Base-by-base conservation (phyloP, 2,113 vertebrate genomes). In the Raja brachyura region DNA sequence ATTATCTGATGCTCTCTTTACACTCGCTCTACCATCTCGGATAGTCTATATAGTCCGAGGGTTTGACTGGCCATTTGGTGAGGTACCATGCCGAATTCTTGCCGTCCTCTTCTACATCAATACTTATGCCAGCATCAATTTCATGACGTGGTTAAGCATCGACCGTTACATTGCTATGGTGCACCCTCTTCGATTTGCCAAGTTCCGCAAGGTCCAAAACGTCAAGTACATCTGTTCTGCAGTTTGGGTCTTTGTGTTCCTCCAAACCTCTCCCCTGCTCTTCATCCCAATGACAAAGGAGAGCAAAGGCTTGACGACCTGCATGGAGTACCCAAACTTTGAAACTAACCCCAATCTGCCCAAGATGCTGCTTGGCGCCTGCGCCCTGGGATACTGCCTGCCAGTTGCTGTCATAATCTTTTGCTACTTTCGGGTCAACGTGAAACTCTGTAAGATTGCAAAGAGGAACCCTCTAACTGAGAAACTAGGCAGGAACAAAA, bases 91-190 rank as follows among this genome's bases (percentile, higher is more conserved):
- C 94, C 95, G 97, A 76, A 90, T 95, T 93, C 97, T 95, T 0
- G 96, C 97, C 0, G 95, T 98, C 54, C 88, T 97, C 0, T 97
- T 97, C 94, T 98, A 96, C 93, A 94, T 96, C 94, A 98, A 98
- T 94, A 98, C 97, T 1, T 97, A 98, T 0, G 96, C 97, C 73
- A 96, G 97, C 74, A 96, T 98, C 77, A 97, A 96, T 93, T 97
- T 98, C 95, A 97, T 97, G 97, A 97, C 96, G 39, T 98, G 97
- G 0, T 96, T 98, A 93, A 98, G 97, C 0, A 94, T 97, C 94
- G 97, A 98, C 94, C 96, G 97, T 63, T 98, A 97, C 79, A 93
- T 98, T 0, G 98, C 97, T 0, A 97, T 98, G 96, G 96, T 98
- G 81, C 95, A 95, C 74, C 95, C 96, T 39, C 96, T 95, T n/a